Conservation (phyloP, 2,888 invertebrate genomes). For the Empis stercorea region DNA sequence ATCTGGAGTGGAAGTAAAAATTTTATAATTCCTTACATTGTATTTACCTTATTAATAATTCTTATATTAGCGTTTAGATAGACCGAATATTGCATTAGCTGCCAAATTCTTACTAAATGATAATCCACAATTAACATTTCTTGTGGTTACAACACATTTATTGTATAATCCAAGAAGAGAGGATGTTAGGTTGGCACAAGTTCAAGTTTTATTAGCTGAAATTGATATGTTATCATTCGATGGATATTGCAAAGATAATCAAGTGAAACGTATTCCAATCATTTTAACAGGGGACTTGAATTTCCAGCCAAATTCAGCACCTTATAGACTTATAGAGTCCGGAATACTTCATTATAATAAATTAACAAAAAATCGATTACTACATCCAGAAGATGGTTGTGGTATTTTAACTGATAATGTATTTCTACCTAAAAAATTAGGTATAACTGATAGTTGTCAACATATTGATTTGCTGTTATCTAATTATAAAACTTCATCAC, state of each 20-base stretch:
- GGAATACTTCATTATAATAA: constrained; percentile 43
- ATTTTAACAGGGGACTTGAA: constrained; percentile 93
- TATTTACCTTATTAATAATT: too few relatives aligned
- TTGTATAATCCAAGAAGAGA: constrained; percentile 81
- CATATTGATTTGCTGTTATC: constrained; percentile 40
- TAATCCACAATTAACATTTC: constrained; percentile 41
- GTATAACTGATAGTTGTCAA: constrained; percentile 47
- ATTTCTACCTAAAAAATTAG: constrained; percentile 30
- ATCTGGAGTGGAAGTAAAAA: constrained; percentile 18
- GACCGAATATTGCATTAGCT: constrained; percentile 80
- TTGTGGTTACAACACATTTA: constrained; percentile 88
- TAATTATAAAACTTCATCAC: constrained; percentile 30
- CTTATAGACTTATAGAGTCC: constrained; percentile 49
- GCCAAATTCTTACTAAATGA: constrained; percentile 52
- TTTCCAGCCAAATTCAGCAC: constrained; percentile 55
- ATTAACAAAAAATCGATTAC: constrained; percentile 23
- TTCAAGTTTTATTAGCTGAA: constrained; percentile 70
- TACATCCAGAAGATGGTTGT: constrained; percentile 6
- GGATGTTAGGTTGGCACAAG: constrained; percentile 82
- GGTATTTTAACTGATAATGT: constrained; percentile 7
- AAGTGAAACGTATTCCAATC: constrained; percentile 45
- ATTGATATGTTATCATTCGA: constrained; percentile 62
- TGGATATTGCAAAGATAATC: not conserved
- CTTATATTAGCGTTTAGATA: constrained; percentile 45
- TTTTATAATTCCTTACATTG: not conserved